These are phyloP conservation scores for Drosophila tristis DNA, from an alignment of 1,140 invertebrate genomes.

Conservation along the genomic window DNA sequence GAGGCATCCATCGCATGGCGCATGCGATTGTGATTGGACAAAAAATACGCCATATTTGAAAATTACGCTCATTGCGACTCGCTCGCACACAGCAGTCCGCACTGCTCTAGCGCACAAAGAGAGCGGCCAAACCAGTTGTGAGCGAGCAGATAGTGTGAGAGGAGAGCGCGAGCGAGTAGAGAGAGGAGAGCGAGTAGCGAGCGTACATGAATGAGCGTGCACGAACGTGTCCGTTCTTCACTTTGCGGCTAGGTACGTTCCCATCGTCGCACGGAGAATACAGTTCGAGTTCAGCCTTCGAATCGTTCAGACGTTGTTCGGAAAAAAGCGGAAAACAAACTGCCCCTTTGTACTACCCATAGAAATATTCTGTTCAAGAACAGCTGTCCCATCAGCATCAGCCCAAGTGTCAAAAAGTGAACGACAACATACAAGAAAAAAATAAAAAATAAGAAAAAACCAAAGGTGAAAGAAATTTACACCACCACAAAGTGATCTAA, in stretches of 20 bases:
- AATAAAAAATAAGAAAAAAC: not conserved
- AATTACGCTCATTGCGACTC: slow-evolving; percentile 63
- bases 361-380: slow-evolving; percentile 18
- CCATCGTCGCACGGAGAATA: slow-evolving; percentile 37
- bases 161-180: slow-evolving; percentile 11
- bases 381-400: not conserved
- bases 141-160: slow-evolving; percentile 35
- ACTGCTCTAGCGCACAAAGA: slow-evolving; percentile 35
- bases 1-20: slow-evolving; percentile 69
- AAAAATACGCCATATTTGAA: slow-evolving; percentile 84
- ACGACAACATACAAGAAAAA: too few species aligned
- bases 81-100: slow-evolving; percentile 43
- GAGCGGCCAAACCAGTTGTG: slow-evolving; percentile 52
- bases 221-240: slow-evolving; percentile 43
- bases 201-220: not conserved
- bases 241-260: slow-evolving; percentile 49
- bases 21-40: slow-evolving; percentile 83
- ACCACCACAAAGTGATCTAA: too few species aligned
- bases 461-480: too few species aligned
- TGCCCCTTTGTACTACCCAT: slow-evolving; percentile 25
- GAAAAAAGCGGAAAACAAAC: slow-evolving; percentile 58
- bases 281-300: slow-evolving; percentile 83
- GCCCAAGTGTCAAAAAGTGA: slow-evolving; percentile 38
- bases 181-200: not conserved
- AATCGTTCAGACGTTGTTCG: slow-evolving; percentile 80